Evolutionary conservation across 2,797 vertebrate species (phyloP), one percentile per base, ranked within the genome.

Genomic region (Enteromius trimaculatus): DNA sequence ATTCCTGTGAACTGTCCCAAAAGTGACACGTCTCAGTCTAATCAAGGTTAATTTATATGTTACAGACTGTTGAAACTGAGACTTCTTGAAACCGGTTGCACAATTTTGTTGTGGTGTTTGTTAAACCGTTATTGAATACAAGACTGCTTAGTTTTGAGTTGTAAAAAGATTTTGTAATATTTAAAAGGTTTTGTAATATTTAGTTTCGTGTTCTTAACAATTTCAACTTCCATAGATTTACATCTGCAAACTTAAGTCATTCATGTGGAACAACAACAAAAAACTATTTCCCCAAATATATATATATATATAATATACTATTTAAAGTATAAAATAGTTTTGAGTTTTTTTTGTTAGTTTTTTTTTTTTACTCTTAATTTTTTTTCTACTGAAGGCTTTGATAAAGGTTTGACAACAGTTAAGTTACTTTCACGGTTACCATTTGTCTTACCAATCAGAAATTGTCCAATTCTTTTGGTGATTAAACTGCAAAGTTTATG

Each of bases 171-270:
- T 39, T 77, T 34, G 58, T 29, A 16, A 37, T 70, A 23, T 47
- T 81, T 81, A 11, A 37, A 37, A 39, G 37, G 37, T 39, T 34
- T 77, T 34, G 58, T 29, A 16, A 34, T 69, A n/a, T 44, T 80
- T 81, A 11, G 51, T 80, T 80, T 69, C 10, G 51, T 55, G 78
- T 81, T 31, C 69, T 72, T 72, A 23, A 81, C 21, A 47, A 60
- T 70, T 23, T 6, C 6, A 37, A 23, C 29, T n/a, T 21, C 11
- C 13, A 60, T 14, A 64, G 55, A 49, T 60, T 60, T 37, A 37
- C 6, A 29, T 6, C 37, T 37, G 21, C 16, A 58, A 42, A 26
- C 66, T 26, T 60, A 26, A 62, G 26, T 29, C 13, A 2, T 62
- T 80, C 34, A 16, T 70, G 49, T 42, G 17, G 2, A 14, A 9